Evolutionary conservation across 2,888 invertebrate genomes (phyloP).

Genomic region (Aphodius granarius): DNA sequence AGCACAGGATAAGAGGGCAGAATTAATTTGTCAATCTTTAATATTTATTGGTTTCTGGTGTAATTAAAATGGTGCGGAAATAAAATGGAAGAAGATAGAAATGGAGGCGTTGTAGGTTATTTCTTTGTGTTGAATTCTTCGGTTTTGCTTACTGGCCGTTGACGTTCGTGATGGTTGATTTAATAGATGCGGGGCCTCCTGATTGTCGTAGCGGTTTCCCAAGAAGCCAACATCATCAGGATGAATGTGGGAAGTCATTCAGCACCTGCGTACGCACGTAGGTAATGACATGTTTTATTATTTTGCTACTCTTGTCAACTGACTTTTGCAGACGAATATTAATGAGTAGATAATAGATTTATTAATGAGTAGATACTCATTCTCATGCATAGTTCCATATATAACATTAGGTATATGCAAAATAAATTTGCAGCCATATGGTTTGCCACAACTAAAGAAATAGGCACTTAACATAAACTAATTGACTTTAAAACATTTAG

Average conservation of each 20-base stretch:
- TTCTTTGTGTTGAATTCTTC: neutral
- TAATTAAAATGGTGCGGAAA: conserved; percentile 15
- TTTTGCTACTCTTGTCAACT: conserved; percentile 13
- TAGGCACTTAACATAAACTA: too few species aligned
- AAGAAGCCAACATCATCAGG: conserved; percentile 31
- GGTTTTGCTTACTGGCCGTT: neutral
- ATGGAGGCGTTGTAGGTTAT: neutral
- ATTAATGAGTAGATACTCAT: too few species aligned
- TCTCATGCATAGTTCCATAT: too few species aligned
- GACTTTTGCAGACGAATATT: conserved; percentile 11
- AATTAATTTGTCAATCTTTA: neutral
- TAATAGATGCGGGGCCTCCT: conserved; percentile 29
- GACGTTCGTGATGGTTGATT: conserved; percentile 5
- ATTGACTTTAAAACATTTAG: too few species aligned
- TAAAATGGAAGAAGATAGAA: conserved; percentile 1
- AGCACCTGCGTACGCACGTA: conserved; percentile 29
- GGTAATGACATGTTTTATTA: conserved; percentile 21
- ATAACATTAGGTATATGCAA: too few species aligned
- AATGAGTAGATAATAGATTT: neutral
- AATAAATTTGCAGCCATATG: too few species aligned
- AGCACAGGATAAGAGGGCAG: neutral
- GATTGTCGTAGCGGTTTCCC: conserved; percentile 15
- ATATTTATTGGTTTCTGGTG: neutral
- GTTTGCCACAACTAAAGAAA: too few species aligned
- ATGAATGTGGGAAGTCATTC: conserved; percentile 28